Conservation (phyloP, 2,113 vertebrate species). For the Monarcha castaneiventris region DNA sequence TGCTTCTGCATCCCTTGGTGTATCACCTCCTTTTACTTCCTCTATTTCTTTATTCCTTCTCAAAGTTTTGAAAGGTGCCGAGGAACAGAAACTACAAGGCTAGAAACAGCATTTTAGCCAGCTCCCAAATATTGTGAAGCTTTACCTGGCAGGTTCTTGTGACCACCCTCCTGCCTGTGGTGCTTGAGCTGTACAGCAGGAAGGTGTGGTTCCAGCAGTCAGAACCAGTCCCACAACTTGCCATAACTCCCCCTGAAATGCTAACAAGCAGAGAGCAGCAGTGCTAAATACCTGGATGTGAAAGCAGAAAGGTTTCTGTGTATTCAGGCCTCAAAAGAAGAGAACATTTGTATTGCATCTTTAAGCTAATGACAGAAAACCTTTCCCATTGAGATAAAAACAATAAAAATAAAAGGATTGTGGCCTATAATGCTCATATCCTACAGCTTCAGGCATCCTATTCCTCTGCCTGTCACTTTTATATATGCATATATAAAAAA, state of each 20-base stretch:
- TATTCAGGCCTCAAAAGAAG: not conserved
- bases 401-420: not conserved
- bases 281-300: not conserved
- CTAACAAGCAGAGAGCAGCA: not conserved
- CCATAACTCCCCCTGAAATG: not conserved
- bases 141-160: not conserved
- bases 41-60: not conserved
- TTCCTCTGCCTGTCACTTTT: slow-evolving; percentile 27
- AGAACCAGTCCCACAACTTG: not conserved
- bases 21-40: not conserved
- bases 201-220: fast-evolving
- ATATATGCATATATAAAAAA: slow-evolving; percentile 28
- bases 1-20: not conserved
- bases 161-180: not conserved
- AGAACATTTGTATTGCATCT: not conserved
- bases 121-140: not conserved
- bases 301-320: not conserved
- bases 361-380: not conserved
- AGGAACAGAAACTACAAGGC: not conserved
- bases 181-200: not conserved
- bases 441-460: not conserved
- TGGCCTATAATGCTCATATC: not conserved
- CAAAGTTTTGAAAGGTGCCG: not conserved
- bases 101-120: not conserved
- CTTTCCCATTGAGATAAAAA: not conserved